Base-by-base conservation (phyloP, 1,140 invertebrate genomes). In the Drosophila watanabei region DNA sequence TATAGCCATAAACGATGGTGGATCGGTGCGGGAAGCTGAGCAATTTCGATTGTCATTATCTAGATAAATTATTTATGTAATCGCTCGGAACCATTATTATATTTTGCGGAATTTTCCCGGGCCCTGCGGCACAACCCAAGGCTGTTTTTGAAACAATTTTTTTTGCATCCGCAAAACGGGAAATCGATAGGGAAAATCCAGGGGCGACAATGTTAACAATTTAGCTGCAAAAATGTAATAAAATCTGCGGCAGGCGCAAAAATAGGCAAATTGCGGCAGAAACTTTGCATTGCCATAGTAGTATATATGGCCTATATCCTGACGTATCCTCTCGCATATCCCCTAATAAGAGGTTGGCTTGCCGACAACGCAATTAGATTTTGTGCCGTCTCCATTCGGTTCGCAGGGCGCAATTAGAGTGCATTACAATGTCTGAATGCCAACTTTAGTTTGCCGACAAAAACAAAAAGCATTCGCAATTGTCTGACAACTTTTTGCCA, bases 11-110 rank as follows among this genome's bases (percentile, higher is more conserved):
- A 62, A 76, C 39, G 63, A n/a, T 41, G 39, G 30, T 24, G 45
- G 60, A 52, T 48, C 20, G 46, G 41, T 32, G 58, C 28, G 18
- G 51, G 35, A 41, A 28, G 35, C 18, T 30, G 48, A 73, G 57
- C 61, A 66, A 78, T 80, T 80, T 75, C 57, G 37, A 54, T 62
- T 71, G 66, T 52, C 60, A 66, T 83, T 80, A 76, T 87, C 65
- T 72, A 43, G 52, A 79, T 86, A 78, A 86, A 76, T 77, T 76
- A 76, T 84, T 80, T 84, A 77, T 72, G 59, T 84, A 77, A 84
- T 71, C 65, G 81, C 76, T 18, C 32, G 20, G 7, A 48, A 16
- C 28, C 70, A 76, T 62, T 83, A 63, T 65, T 45, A 56, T 56
- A 56, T 82, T 65, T 69, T 79, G 54, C 82, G 41, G 75, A 82